A percentile compares a stretch with the other conserved stretches of the same genome.
Evolutionary conservation across 2,888 invertebrate species (phyloP).

Genomic region (Glyphotaelius pellucidus): DNA sequence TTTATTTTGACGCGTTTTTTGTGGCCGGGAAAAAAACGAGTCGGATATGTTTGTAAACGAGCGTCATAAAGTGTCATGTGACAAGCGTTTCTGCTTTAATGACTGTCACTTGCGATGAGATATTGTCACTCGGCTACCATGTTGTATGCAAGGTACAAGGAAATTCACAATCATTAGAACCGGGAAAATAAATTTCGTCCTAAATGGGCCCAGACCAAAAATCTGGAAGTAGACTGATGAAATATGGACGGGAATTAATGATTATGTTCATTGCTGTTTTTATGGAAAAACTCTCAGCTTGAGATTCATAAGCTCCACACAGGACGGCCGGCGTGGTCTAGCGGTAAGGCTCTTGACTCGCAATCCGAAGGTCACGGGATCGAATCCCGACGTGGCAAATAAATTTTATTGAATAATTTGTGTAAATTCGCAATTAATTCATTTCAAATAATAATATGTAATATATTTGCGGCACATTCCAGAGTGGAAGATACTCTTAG

Average conservation of each 20-base stretch:
- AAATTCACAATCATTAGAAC: constrained; percentile 46
- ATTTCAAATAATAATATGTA: no score
- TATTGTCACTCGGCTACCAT: constrained; percentile 62
- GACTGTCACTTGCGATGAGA: constrained; percentile 65
- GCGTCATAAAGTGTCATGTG: constrained; percentile 65
- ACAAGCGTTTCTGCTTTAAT: constrained; percentile 63
- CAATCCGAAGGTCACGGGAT: no score
- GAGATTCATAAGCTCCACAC: no score
- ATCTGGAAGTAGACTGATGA: not conserved
- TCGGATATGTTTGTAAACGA: constrained; percentile 65
- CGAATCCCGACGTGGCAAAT: no score
- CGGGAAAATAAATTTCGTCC: constrained; percentile 43
- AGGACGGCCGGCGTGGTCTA: no score
- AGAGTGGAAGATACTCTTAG: no score
- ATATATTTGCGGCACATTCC: no score
- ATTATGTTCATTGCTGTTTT: not conserved
- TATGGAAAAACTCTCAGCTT: not conserved
- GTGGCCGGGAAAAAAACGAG: constrained; percentile 55
- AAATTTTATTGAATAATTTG: no score
- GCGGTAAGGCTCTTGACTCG: no score
- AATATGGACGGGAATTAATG: constrained; percentile 1
- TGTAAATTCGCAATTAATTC: no score
- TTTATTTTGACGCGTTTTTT: constrained; percentile 58
- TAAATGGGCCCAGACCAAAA: constrained; percentile 43
- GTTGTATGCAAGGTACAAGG: not conserved